Base-by-base conservation (phyloP, 2,113 vertebrate species). In the Pterocles orientalis region DNA sequence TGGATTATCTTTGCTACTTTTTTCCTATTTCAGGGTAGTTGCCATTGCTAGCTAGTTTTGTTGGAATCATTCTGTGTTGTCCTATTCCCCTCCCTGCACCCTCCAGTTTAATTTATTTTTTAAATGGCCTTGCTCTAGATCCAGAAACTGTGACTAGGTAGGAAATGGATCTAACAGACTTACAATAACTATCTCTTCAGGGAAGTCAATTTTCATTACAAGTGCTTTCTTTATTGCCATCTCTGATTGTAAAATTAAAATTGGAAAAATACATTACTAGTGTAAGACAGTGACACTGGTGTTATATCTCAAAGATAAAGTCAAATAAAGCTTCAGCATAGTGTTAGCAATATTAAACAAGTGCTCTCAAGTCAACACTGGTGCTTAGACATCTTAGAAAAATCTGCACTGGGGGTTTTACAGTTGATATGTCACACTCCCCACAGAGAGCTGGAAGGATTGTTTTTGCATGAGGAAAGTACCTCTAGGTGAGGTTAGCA, bases 51-150 rank as follows among this genome's bases (percentile, higher is more conserved):
- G 9, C 16, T 86, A 39, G 33, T 36, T 89, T 73, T 68, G 3
- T 69, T 66, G 9, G 14, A 1, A 3, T 71, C 8, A 3, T 66
- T 23, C 11, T 0, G 1, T 70, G 13, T 73, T 68, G 21, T 77
- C 13, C 20, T 6, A 2, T 28, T 5, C 19, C 12, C 2, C 12
- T 26, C 28, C 17, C 14, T 14, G 3, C 4, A 18, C 8, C 7
- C 3, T 6, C 13, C 36, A 16, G 11, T 62, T 76, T 54, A 45
- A n/a, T 82, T 66, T n/a, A 6, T 36, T 60, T 92, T 77, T 88
- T 18, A 82, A 56, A 58, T 54, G 39, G 13, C 28, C 8, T 60
- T 71, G 25, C 13, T 84, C 7, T 83, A 62, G 17, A 54, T 70
- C 28, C 31, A 54, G 56, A 82, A 78, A 18, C 18, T 34, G 15